Base-by-base conservation (phyloP, 2,888 invertebrate species). In the Merodon equestris region DNA sequence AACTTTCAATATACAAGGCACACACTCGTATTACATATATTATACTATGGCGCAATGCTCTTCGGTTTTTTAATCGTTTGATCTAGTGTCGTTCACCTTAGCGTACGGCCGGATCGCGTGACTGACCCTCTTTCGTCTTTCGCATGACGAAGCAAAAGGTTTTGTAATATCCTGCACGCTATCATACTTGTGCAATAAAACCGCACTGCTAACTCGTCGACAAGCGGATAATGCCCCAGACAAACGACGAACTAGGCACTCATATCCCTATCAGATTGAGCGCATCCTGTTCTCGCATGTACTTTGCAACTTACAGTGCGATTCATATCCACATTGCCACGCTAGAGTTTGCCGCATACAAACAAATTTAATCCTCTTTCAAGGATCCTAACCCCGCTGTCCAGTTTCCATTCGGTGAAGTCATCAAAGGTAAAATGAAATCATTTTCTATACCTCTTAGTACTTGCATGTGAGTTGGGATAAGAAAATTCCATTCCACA, bases 401-500 rank as follows among this genome's bases (percentile, higher is more conserved):
- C 14, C 19, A 54, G n/a, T 13, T 9, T 9, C 42, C 42, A 44
- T 27, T 14, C 42, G 44, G 60, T 60, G 18, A 60, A 44, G 67
- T 50, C 45, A 67, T 67, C 67, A 61, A 67, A 74, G 14, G 36
- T 13, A 27, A 27, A 27, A 27, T 27, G 27, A 50, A 68, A 61
- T 67, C 48, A 74, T 56, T 61, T 56, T 56, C 73, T 42, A 60
- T 73, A 60, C 56, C 73, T 60, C 44, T 19, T n/a, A n/a, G n/a
- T n/a, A n/a, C n/a, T n/a, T n/a, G n/a, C n/a, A 5, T 44, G 19
- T 51, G n/a, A 13, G 58, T 12, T 7, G n/a, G 19, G 36, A 27
- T 13, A 38, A 61, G 68, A 56, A 68, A 68, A 63, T 74, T 74
- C 57, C 68, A 68, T 68, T n/a, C n/a, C n/a, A n/a, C n/a, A n/a